A percentile compares a stretch with the other conserved stretches of the same genome.
Conservation (phyloP, 2,797 vertebrate genomes). For the Simalia tracyae region DNA sequence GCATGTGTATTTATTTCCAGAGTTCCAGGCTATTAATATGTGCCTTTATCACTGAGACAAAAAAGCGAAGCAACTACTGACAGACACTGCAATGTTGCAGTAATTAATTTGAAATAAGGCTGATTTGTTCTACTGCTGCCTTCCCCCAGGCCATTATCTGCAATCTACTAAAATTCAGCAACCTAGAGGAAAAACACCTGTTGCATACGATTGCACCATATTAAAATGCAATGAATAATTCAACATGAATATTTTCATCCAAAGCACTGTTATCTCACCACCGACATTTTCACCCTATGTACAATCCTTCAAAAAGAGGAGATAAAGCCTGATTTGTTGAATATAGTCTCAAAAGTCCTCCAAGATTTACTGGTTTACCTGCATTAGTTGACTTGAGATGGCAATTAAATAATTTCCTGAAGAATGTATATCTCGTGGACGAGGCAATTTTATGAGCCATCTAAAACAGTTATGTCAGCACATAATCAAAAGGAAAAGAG, state of each 20-base stretch:
- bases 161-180: slow-evolving; percentile 64
- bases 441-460: background rate
- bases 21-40: slow-evolving; percentile 50
- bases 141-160: slow-evolving; percentile 61
- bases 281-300: slow-evolving; percentile 29
- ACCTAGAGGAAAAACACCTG: slow-evolving; percentile 71
- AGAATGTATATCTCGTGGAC: background rate
- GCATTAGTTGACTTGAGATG: background rate
- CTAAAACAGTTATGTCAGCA: background rate
- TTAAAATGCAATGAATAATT: slow-evolving; percentile 76
- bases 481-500: background rate
- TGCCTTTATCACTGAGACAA: slow-evolving; percentile 50
- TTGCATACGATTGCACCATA: slow-evolving; percentile 66
- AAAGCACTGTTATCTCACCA: slow-evolving; percentile 39
- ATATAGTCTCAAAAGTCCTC: background rate
- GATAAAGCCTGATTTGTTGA: slow-evolving; percentile 25
- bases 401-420: background rate
- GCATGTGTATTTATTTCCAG: slow-evolving; percentile 39
- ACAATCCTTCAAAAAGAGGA: slow-evolving; percentile 15
- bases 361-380: background rate
- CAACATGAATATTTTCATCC: slow-evolving; percentile 56
- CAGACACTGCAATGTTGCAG: slow-evolving; percentile 63
- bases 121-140: slow-evolving; percentile 70
- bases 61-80: slow-evolving; percentile 63
- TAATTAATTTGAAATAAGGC: slow-evolving; percentile 72